phyloP scores from a whole-genome alignment of 2,797 vertebrate species.

The Mus spretus region DNA sequence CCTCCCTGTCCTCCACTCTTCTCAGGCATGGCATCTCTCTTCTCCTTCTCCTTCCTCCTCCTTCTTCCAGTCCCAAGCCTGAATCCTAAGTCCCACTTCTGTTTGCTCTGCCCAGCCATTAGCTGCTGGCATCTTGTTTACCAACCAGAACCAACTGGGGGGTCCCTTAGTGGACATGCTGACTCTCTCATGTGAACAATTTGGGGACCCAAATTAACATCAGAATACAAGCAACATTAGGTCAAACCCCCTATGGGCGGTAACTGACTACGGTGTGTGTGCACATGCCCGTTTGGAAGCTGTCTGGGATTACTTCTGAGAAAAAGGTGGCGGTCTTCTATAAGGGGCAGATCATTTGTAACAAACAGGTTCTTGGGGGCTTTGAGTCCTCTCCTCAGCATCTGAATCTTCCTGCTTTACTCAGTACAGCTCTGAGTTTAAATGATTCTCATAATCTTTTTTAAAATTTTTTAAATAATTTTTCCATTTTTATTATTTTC shows the following conservation, averaged over 20 bases:
- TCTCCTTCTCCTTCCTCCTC: background rate
- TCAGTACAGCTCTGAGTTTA: background rate
- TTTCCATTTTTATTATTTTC: too few relatives aligned
- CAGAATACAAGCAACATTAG: background rate
- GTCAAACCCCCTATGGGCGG: background rate
- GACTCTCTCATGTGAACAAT: background rate
- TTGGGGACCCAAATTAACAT: background rate
- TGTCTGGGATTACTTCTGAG: background rate
- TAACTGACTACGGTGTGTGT: accelerated
- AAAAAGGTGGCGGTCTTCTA: background rate
- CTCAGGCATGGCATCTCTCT: background rate
- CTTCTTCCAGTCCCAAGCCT: background rate
- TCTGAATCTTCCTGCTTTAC: background rate
- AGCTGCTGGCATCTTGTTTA: background rate
- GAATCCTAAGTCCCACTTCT: background rate
- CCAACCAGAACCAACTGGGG: background rate
- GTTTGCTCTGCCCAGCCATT: background rate
- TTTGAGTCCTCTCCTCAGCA: accelerated
- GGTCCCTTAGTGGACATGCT: background rate
- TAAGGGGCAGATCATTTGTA: background rate
- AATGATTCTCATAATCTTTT: background rate
- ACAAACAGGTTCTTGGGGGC: background rate
- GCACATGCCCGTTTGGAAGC: background rate
- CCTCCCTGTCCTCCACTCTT: background rate
- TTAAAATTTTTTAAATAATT: too few relatives aligned